These are phyloP conservation scores for Metallyticus violacea DNA, from an alignment of 2,888 invertebrate genomes.

Conservation along the genomic window DNA sequence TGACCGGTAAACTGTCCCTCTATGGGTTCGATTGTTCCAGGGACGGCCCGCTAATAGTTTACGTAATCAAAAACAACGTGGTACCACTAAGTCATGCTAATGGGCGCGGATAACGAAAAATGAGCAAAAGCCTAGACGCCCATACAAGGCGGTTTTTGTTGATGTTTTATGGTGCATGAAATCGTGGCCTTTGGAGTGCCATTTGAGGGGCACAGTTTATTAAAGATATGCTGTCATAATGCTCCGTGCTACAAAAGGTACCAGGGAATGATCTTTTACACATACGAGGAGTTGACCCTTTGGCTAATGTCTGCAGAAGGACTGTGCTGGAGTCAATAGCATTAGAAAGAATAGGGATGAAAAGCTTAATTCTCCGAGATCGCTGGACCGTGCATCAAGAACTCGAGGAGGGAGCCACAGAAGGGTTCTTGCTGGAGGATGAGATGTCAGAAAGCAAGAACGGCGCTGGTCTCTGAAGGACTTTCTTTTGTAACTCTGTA, in stretches of 20 bases:
- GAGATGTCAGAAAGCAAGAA: neutral
- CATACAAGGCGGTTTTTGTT: too few relatives aligned
- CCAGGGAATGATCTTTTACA: neutral
- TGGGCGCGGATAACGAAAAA: neutral
- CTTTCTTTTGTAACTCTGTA: neutral
- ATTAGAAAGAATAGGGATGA: neutral
- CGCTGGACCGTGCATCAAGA: neutral
- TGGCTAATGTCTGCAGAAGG: neutral
- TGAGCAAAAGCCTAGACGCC: neutral
- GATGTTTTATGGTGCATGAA: too few relatives aligned
- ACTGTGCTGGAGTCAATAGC: neutral
- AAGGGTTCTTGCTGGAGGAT: neutral
- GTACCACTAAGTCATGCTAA: neutral
- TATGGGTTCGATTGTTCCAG: neutral
- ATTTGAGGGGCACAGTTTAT: too few relatives aligned
- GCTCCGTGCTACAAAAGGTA: neutral
- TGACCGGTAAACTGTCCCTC: neutral
- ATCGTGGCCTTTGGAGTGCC: too few relatives aligned
- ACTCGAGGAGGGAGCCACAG: neutral
- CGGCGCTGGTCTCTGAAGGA: neutral
- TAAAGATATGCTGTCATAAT: too few relatives aligned
- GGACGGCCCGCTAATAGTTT: neutral
- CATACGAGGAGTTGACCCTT: neutral
- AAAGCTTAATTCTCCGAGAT: neutral
- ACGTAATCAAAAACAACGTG: slow-evolving; percentile 5